Evolutionary conservation across 2,797 vertebrate species (phyloP).

Genomic region (Paratrypauchen microcephalus): DNA sequence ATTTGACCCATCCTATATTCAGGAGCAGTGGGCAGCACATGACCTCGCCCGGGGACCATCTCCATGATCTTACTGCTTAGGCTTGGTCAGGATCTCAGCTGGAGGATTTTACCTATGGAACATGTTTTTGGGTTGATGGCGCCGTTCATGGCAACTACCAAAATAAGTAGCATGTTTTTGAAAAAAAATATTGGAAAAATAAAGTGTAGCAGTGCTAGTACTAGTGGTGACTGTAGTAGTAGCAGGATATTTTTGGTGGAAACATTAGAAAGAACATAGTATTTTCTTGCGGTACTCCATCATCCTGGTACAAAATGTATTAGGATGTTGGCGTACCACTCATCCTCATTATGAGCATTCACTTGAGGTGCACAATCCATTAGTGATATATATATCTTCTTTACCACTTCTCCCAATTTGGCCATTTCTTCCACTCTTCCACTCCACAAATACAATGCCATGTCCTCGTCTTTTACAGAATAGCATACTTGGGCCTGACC

Average conservation of each 20-base stretch:
- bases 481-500: slow-evolving; percentile 75
- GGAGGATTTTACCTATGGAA: no score
- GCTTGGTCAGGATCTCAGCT: no score
- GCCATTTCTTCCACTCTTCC: no score
- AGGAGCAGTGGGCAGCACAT: no score
- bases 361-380: not conserved
- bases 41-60: no score
- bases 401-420: no score
- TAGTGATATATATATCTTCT: not conserved
- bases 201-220: not conserved
- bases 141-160: no score
- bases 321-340: not conserved
- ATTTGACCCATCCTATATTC: no score
- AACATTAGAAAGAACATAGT: not conserved
- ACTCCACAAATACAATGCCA: not conserved
- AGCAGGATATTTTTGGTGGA: not conserved
- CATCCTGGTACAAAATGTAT: not conserved
- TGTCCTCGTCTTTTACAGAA: slow-evolving; percentile 45
- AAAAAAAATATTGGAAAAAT: not conserved
- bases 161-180: not conserved
- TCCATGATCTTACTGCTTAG: no score
- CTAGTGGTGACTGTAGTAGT: not conserved
- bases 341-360: not conserved
- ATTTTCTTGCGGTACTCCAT: not conserved
- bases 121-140: no score